phyloP scores from a whole-genome alignment of 2,113 vertebrate species.

The Geococcyx californianus region DNA sequence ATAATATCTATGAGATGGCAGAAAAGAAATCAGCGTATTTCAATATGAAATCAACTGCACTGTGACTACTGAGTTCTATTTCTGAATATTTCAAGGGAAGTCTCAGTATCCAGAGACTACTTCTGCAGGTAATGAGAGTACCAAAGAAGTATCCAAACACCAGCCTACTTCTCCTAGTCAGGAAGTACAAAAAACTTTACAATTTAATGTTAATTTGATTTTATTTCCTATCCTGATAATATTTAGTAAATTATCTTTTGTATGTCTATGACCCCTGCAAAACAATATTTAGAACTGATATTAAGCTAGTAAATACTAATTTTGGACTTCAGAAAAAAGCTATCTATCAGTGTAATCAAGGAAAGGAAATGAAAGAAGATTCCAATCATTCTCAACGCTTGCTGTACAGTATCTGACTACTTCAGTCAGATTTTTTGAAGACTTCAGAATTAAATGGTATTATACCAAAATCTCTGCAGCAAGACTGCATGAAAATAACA shows the following conservation, averaged over 20 bases:
- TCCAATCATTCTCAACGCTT: neutral
- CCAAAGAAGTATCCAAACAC: neutral
- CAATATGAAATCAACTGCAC: neutral
- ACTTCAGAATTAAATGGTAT: neutral
- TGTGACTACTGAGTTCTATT: neutral
- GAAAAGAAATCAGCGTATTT: neutral
- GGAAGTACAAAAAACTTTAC: neutral
- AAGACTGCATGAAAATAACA: neutral
- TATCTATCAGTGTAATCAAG: neutral
- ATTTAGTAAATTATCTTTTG: neutral
- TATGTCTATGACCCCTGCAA: fast-evolving
- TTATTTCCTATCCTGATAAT: neutral
- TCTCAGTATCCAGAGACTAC: neutral
- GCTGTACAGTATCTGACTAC: neutral
- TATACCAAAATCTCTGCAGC: neutral
- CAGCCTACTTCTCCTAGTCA: neutral
- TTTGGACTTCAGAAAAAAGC: neutral
- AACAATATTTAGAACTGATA: neutral
- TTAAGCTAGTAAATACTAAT: neutral
- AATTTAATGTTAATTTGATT: neutral
- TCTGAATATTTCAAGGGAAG: neutral
- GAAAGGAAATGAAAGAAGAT: neutral
- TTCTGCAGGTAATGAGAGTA: neutral
- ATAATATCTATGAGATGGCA: neutral
- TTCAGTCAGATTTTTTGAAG: neutral